Conservation (phyloP, 2,113 vertebrate genomes). For the Bombycilla garrulus region DNA sequence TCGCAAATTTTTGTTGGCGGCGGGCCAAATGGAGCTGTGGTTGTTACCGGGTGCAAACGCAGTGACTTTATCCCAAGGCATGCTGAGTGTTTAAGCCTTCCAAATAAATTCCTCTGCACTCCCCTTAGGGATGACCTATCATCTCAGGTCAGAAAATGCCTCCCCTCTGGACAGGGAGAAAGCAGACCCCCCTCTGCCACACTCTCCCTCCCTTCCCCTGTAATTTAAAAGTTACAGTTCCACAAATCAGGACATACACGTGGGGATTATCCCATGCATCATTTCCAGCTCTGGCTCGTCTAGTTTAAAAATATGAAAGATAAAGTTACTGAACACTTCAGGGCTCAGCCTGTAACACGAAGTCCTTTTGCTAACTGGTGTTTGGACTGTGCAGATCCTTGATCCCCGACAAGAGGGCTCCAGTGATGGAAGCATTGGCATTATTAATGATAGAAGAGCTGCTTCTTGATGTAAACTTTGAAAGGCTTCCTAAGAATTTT, state of each 20-base stretch:
- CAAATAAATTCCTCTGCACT: constrained; percentile 11
- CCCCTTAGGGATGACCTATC: constrained; percentile 35
- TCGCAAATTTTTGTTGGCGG: background rate
- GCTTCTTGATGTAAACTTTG: background rate
- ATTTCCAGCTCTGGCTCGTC: background rate
- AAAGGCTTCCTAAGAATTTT: background rate
- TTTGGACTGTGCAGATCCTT: background rate
- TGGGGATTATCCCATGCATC: background rate
- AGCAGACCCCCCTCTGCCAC: background rate
- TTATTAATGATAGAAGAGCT: background rate
- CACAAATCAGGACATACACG: background rate
- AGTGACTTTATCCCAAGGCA: constrained; percentile 9
- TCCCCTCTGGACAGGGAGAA: background rate
- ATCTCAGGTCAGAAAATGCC: background rate
- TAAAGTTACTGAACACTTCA: background rate
- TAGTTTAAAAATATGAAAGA: background rate
- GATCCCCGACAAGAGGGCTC: background rate
- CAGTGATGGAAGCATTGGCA: background rate
- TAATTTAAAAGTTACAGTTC: background rate
- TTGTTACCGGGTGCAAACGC: background rate
- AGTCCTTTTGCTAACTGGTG: background rate
- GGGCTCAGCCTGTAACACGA: background rate
- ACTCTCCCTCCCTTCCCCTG: background rate
- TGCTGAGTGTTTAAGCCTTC: background rate
- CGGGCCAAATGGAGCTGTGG: background rate